Base-by-base conservation (phyloP, 1,140 invertebrate species). In the Bombus turneri region DNA sequence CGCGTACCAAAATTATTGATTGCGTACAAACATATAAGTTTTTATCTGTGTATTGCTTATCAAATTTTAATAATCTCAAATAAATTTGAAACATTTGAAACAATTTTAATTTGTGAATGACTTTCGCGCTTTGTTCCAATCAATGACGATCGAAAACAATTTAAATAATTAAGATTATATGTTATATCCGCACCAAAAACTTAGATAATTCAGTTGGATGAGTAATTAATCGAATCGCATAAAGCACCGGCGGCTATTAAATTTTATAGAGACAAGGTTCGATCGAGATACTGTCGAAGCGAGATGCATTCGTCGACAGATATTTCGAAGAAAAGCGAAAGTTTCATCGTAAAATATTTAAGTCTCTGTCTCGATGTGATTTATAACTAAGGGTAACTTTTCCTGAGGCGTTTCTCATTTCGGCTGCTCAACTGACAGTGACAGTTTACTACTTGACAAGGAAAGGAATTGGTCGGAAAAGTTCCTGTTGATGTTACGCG, bases 401-500 rank as follows among this genome's bases (percentile, higher is more conserved):
- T 87, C 53, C 9, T 41, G 69, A 15, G 57, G 76, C 69, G 77
- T 41, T 22, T 34, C 62, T 62, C 72, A 28, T 72, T 43, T 59
- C 64, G 64, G 87, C 71, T 73, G n/a, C 53, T 53, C 66, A 53
- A 81, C 72, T 78, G 85, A 87, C 78, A 87, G 74, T 76, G 73
- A 87, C 83, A 86, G 85, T 89, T 90, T 87, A 77, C 76, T 87
- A 62, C 81, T 72, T 85, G 85, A 89, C 85, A 76, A 68, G 69
- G 77, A 86, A 87, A 80, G 83, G 85, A 83, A 86, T 85, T 85
- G 83, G 68, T 69, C 75, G 83, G 83, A 83, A 87, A 87, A 90
- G 76, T 91, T 91, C 80, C 88, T 91, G 88, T 90, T 92, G 91
- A 92, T 93, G 91, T 93, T 92, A 89, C 91, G 88, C 85, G 88